Evolutionary conservation across 2,797 vertebrate genomes (phyloP).

Genomic region (Oreochromis mossambicus): DNA sequence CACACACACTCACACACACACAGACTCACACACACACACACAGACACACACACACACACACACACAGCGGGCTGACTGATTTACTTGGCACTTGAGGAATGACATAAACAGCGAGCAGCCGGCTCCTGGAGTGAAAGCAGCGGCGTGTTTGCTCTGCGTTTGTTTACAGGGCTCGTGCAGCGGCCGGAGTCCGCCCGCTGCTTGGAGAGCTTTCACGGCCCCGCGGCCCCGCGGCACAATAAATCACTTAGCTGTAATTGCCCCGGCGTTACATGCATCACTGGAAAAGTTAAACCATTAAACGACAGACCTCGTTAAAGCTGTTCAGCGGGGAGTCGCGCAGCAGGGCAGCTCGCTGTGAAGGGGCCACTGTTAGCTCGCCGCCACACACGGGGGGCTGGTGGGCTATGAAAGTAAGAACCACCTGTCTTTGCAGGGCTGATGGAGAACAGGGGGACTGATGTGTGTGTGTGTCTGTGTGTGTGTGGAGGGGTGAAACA

Average conservation of each 20-base stretch:
- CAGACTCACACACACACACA: too few species aligned
- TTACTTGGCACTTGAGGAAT: slow-evolving; percentile 81
- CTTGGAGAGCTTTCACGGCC: slow-evolving; percentile 19
- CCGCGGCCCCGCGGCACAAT: slow-evolving; percentile 50
- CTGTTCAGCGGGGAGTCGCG: slow-evolving; percentile 38
- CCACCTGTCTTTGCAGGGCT: slow-evolving; percentile 24
- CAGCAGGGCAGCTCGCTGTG: not conserved
- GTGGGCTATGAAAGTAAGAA: slow-evolving; percentile 1
- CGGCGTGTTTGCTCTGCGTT: slow-evolving; percentile 66
- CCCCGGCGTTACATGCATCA: slow-evolving; percentile 67
- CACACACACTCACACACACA: rapidly evolving
- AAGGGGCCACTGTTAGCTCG: slow-evolving; percentile 8
- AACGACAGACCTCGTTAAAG: slow-evolving; percentile 71
- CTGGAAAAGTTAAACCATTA: slow-evolving; percentile 77
- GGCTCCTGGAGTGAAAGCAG: slow-evolving; percentile 58
- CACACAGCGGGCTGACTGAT: slow-evolving; percentile 47
- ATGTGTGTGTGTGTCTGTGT: not conserved
- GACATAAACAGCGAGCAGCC: slow-evolving; percentile 71
- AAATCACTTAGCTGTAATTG: slow-evolving; percentile 77
- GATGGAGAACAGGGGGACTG: not conserved
- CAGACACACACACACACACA: not conserved
- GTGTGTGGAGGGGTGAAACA: not conserved
- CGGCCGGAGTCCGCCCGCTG: slow-evolving; percentile 9
- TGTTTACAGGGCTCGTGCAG: slow-evolving; percentile 72
- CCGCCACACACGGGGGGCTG: not conserved